phyloP scores from a whole-genome alignment of 2,797 vertebrate species.

The Rhynchonycteris naso region DNA sequence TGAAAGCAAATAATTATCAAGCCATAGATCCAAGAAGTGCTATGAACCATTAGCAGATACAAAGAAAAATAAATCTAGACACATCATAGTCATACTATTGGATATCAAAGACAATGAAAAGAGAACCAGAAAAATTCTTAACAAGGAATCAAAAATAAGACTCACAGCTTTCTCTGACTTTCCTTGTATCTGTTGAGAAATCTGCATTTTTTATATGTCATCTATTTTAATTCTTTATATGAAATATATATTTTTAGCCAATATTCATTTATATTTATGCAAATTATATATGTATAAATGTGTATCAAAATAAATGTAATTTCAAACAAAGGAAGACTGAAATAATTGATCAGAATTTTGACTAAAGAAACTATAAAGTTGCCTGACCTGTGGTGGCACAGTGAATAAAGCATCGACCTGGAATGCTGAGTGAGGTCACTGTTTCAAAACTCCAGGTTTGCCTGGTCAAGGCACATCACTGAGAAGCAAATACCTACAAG shows the following conservation, averaged over 20 bases:
- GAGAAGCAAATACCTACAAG: no score
- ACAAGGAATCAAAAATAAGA: neutral
- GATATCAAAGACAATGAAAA: neutral
- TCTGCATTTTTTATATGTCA: neutral
- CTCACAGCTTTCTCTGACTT: neutral
- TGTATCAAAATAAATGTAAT: neutral
- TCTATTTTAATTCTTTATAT: slow-evolving; percentile 10
- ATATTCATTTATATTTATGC: neutral
- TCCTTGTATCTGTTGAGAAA: neutral
- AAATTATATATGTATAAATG: neutral
- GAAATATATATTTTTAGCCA: neutral
- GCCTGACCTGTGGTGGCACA: no score
- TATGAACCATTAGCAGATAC: neutral
- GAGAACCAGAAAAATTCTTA: neutral
- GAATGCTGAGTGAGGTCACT: no score
- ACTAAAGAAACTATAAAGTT: neutral
- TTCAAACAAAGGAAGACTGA: slow-evolving; percentile 28
- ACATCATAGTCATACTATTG: neutral
- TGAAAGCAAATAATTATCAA: neutral
- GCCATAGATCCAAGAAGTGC: neutral
- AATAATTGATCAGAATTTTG: neutral
- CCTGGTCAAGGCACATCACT: no score
- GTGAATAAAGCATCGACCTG: no score
- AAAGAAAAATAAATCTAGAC: neutral
- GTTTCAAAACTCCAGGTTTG: no score